These are phyloP conservation scores for Heliconius congener DNA, from an alignment of 1,140 invertebrate genomes.

Conservation along the genomic window DNA sequence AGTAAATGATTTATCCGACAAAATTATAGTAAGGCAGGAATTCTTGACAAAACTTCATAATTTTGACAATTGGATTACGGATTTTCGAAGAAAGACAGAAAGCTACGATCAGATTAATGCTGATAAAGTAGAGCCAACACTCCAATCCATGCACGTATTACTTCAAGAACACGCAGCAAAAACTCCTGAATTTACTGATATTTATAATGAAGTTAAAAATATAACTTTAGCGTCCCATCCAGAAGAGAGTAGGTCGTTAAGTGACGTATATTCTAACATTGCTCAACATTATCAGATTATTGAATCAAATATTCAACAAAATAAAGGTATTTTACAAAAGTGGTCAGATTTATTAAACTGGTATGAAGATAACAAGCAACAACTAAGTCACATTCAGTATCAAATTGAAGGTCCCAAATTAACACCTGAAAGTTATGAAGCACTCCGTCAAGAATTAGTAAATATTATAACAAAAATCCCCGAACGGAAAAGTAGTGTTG, in stretches of 20 bases:
- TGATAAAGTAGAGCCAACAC: constrained; percentile 88
- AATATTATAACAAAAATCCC: constrained; percentile 84
- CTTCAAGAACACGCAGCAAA: constrained; percentile 92
- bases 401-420: constrained; percentile 89
- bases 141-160: constrained; percentile 90
- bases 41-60: constrained; percentile 90
- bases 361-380: constrained; percentile 90
- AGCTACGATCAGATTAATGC: constrained; percentile 90
- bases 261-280: constrained; percentile 88
- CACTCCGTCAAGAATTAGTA: constrained; percentile 86
- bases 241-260: constrained; percentile 87
- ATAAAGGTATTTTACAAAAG: constrained; percentile 89
- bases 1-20: constrained; percentile 90
- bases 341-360: constrained; percentile 92
- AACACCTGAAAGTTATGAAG: constrained; percentile 84
- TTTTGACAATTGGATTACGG: constrained; percentile 92
- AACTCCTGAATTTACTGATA: constrained; percentile 86
- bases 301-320: constrained; percentile 88
- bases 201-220: constrained; percentile 91
- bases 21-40: constrained; percentile 90
- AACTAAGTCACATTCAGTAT: constrained; percentile 90
- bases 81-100: constrained; percentile 87
- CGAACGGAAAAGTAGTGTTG: constrained; percentile 86
- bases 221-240: constrained; percentile 86
- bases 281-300: constrained; percentile 89